Evolutionary conservation across 2,113 vertebrate species (phyloP), one percentile per base, ranked within the genome.

Genomic region (Amblyopsis rosae): DNA sequence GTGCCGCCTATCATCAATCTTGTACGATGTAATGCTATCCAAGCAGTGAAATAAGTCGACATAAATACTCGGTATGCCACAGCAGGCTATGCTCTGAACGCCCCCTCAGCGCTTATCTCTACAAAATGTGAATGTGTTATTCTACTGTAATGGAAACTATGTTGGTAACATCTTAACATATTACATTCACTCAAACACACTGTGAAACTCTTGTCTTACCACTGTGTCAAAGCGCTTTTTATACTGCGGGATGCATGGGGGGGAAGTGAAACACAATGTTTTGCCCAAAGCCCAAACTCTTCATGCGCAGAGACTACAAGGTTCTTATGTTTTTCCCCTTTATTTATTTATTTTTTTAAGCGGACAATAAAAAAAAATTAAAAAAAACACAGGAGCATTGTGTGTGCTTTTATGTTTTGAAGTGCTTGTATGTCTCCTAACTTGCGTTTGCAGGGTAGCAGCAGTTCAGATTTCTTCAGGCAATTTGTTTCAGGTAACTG

Each of bases 401-500:
- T 85, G 35, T 41, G 86, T 64, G 82, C 87, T 91, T 91, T 91
- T 83, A 90, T 87, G 86, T 88, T 86, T 85, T 81, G 87, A 89
- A 89, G 84, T 81, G 79, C 81, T 88, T 81, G 69, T 72, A 80
- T 87, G 78, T 84, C 82, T 90, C 82, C 60, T 82, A 66, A 56
- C 70, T 84, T 88, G 81, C 83, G 81, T 89, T 91, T 86, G 81
- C 80, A 87, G 83, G 87, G 78, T 75, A 85, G 87, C 83, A 73
- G 81, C 76, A 45, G 87, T 83, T 90, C 79, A 74, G 78, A 85
- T 93, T 92, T 93, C 92, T 92, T 88, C 67, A 92, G 92, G 92
- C 92, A 91, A 92, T 94, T 94, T 93, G 90, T 93, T 93, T 93
- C 93, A 93, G 92, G 90, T 93, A 93, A 87, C 89, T 85, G 89